Conservation (phyloP, 2,888 invertebrate species). For the Apantesis nais region DNA sequence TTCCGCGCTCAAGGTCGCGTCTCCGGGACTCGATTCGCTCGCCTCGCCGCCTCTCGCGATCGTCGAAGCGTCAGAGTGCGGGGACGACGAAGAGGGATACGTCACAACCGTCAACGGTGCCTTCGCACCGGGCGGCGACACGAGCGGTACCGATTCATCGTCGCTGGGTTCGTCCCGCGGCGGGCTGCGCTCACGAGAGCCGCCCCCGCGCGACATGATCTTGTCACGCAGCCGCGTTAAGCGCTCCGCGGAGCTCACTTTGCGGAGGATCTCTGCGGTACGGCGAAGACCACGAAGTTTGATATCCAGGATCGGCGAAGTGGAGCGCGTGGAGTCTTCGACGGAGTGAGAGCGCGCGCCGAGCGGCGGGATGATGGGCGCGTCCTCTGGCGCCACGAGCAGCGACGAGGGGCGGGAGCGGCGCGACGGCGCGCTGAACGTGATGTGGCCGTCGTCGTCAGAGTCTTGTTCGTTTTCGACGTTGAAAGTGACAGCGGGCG, state of each 20-base stretch:
- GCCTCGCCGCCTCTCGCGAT: slow-evolving; percentile 58
- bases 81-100: slow-evolving; percentile 39
- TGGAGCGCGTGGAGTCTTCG: slow-evolving; percentile 69
- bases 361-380: slow-evolving; percentile 43
- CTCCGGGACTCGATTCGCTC: slow-evolving; percentile 45
- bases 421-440: slow-evolving; percentile 68
- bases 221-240: slow-evolving; percentile 73
- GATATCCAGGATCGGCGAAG: slow-evolving; percentile 63
- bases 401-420: slow-evolving; percentile 68
- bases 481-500: slow-evolving; percentile 80
- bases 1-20: slow-evolving; percentile 57
- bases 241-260: slow-evolving; percentile 75
- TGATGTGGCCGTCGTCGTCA: slow-evolving; percentile 77
- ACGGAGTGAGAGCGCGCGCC: slow-evolving; percentile 71
- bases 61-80: slow-evolving; percentile 48
- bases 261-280: slow-evolving; percentile 71
- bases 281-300: slow-evolving; percentile 68
- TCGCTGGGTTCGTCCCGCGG: slow-evolving; percentile 79
- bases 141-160: slow-evolving; percentile 89
- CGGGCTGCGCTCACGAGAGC: slow-evolving; percentile 74
- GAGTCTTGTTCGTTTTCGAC: slow-evolving; percentile 78
- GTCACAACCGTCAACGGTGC: slow-evolving; percentile 20
- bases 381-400: slow-evolving; percentile 60
- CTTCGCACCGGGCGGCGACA: slow-evolving; percentile 64
- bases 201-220: slow-evolving; percentile 66